Base-by-base conservation (phyloP, 2,797 vertebrate species). In the Sebastes flavidus region DNA sequence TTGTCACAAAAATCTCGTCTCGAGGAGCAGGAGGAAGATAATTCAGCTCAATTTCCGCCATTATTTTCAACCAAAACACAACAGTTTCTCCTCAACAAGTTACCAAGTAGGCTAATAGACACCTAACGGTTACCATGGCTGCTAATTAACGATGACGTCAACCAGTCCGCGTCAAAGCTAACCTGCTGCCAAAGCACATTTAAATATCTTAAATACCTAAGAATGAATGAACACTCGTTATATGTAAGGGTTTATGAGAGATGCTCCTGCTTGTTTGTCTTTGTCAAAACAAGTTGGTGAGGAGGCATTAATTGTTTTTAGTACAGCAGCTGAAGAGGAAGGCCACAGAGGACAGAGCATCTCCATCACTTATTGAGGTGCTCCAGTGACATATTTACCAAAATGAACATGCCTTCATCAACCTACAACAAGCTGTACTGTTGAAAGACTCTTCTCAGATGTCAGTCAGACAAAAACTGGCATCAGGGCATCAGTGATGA, bases 31-130 rank as follows among this genome's bases (percentile, higher is more conserved):
- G 18, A 49, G 18, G 46, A n/a, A 49, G 18, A 49, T 20, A 20
- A 20, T 20, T 49, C 46, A 49, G 8, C 18, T 49, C 46, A 49
- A 49, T 0, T 22, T 22, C n/a, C n/a, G 9, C 9, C n/a, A 0
- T 22, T 22, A 54, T 54, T 54, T 3, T 54, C 49, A 54, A 54
- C 20, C 49, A 10, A n/a, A 20, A 49, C 36, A 46, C 14, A 6
- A 13, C 22, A 11, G 42, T 46, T 54, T n/a, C n/a, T 54, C 46
- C 49, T 54, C 20, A 54, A 54, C 20, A 54, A 54, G 38, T 46
- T n/a, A 16, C 2, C 49, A 52, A 52, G 49, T 11, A 54, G 52
- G 1, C 52, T 22, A 54, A 54, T 54, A 22, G n/a, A 54, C n/a
- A 22, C 9, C n/a, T 46, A 10, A 11, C 4, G 0, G n/a, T 54